Base-by-base conservation (phyloP, 2,888 invertebrate genomes). In the Lepidonotus clava region DNA sequence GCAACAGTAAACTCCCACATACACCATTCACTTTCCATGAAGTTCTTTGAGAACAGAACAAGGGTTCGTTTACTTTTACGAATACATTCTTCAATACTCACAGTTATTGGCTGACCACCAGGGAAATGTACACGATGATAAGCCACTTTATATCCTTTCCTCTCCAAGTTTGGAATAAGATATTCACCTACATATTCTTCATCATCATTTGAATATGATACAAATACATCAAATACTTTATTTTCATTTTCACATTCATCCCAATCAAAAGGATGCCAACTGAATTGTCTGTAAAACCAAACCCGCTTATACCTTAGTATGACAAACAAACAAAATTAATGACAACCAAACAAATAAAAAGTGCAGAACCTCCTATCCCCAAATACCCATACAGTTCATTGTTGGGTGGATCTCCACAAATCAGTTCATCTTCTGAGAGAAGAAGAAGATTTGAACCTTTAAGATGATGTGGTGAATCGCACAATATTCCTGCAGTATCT, bases 21-120 rank as follows among this genome's bases (percentile, higher is more conserved):
- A 93, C 97, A 97, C 98, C 98, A 98, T 94, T 98, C 98, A 86
- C 97, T 98, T 94, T 97, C 96, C 91, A 98, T 96, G 94, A 98
- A 98, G 94, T 97, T 97, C 93, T 97, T 97, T 88, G 97, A 97
- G 84, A 98, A 95, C 90, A 98, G 96, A 96, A 98, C 96, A 91
- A 98, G 96, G 88, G 98, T 97, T 89, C 97, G 95, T 87, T 97
- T 96, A 88, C 97, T 97, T 56, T 97, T 96, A 94, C 97, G 97
- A 76, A 97, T 97, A 85, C 97, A 97, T 93, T 97, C 97, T 92
- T 97, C 96, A 92, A 98, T 97, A 89, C 97, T 97, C 94, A 98
- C 98, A 86, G 97, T 96, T 89, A 98, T 96, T 94, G 91, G 89
- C 28, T 92, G 92, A 6, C 92, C 90, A 11, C 91, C 88, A 21